A percentile compares a stretch with the other conserved stretches of the same genome.
These are phyloP conservation scores for Girardinus metallicus DNA, from an alignment of 2,797 vertebrate genomes.

Conservation along the genomic window DNA sequence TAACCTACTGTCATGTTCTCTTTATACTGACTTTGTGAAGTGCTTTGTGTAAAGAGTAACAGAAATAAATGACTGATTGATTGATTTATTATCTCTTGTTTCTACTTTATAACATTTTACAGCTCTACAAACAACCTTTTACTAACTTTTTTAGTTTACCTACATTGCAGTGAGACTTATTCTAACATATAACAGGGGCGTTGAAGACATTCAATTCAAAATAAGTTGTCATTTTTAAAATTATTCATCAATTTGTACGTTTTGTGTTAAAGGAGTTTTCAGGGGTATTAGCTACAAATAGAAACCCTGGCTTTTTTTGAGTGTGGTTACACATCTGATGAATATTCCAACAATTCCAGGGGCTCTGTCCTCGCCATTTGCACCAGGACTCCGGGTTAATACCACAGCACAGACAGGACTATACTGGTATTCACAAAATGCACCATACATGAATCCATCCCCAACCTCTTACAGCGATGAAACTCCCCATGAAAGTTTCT, in stretches of 20 bases:
- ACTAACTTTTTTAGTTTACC: neutral
- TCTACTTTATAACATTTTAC: neutral
- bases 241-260: neutral
- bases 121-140: neutral
- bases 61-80: too few relatives aligned
- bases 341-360: constrained; percentile 34
- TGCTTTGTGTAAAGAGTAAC: too few relatives aligned
- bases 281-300: neutral
- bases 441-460: constrained; percentile 40
- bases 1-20: too few relatives aligned
- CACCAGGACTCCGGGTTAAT: constrained; percentile 36
- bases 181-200: neutral
- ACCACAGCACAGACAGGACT: constrained; percentile 55
- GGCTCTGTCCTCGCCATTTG: constrained; percentile 5
- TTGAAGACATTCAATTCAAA: neutral
- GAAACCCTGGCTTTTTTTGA: neutral
- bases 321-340: constrained; percentile 14
- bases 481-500: constrained; percentile 16
- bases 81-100: neutral
- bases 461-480: constrained; percentile 23
- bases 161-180: neutral
- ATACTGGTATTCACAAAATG: constrained; percentile 62
- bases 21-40: too few relatives aligned
- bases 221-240: neutral
- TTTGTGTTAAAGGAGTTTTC: neutral